phyloP scores from a whole-genome alignment of 2,797 vertebrate genomes.

The Clarias platycephalus region DNA sequence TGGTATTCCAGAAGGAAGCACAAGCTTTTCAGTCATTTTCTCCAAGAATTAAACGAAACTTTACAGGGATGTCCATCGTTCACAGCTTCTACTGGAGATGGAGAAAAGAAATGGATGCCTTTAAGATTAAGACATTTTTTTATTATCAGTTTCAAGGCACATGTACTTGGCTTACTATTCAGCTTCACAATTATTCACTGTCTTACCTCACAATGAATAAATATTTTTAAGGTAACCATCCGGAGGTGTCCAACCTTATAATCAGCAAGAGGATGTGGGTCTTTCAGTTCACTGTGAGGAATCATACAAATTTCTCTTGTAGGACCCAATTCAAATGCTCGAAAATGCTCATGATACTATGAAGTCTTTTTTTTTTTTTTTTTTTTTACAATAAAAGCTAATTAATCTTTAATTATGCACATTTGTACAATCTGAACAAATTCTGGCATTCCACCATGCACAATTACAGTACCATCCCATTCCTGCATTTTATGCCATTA shows the following conservation, averaged over 20 bases:
- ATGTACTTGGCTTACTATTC: too few species aligned
- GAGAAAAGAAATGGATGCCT: too few species aligned
- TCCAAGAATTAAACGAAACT: neutral
- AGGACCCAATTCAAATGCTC: neutral
- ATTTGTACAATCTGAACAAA: conserved; percentile 53
- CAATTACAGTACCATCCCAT: conserved; percentile 38
- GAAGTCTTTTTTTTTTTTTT: neutral
- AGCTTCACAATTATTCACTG: too few species aligned
- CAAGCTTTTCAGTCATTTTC: neutral
- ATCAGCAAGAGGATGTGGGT: too few species aligned
- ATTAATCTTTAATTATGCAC: conserved; percentile 42
- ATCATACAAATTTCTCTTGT: too few species aligned
- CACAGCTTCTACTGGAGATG: neutral
- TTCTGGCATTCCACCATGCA: conserved; percentile 34
- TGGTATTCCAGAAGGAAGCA: too few species aligned
- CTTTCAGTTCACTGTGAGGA: too few species aligned
- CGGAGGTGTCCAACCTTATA: too few species aligned
- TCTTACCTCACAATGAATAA: too few species aligned
- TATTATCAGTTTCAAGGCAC: too few species aligned
- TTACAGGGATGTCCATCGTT: neutral
- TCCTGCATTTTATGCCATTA: conserved; percentile 36
- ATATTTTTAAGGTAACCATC: too few species aligned
- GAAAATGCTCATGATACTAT: neutral
- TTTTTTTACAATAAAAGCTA: conserved; percentile 31
- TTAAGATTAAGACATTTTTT: too few species aligned